These are phyloP conservation scores for Lycaon pictus DNA, from an alignment of 2,113 vertebrate genomes.

Conservation along the genomic window DNA sequence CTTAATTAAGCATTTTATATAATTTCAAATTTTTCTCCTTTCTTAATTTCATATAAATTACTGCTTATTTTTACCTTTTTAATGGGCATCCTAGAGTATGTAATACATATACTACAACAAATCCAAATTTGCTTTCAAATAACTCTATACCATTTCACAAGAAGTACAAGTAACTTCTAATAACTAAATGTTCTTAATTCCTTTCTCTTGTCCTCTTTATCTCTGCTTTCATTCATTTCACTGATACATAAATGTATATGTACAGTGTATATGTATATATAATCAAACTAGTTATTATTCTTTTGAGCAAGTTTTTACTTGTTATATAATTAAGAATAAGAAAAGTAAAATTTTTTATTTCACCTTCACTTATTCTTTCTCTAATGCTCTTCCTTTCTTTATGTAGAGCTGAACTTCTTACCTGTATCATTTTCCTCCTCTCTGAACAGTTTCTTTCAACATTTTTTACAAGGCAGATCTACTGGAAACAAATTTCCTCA, in stretches of 20 bases:
- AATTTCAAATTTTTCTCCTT: background rate
- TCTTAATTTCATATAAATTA: background rate
- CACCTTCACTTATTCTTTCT: background rate
- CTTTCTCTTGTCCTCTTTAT: background rate
- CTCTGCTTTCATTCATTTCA: background rate
- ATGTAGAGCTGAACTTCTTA: background rate
- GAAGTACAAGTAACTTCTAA: background rate
- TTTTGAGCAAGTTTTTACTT: background rate
- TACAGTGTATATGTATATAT: background rate
- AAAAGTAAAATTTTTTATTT: background rate
- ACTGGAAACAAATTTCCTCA: background rate
- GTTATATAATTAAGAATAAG: background rate
- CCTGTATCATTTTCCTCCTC: background rate
- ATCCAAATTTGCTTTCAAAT: background rate
- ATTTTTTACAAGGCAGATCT: background rate
- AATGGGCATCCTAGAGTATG: background rate
- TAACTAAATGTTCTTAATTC: background rate
- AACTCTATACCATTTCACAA: background rate
- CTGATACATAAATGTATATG: background rate
- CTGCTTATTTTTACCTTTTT: background rate
- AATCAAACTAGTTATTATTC: background rate
- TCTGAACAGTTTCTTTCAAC: background rate
- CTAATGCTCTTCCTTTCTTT: background rate
- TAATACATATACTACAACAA: background rate
- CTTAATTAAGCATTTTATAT: background rate